Base-by-base conservation (phyloP, 2,888 invertebrate species). In the Parasteatoda lunata region DNA sequence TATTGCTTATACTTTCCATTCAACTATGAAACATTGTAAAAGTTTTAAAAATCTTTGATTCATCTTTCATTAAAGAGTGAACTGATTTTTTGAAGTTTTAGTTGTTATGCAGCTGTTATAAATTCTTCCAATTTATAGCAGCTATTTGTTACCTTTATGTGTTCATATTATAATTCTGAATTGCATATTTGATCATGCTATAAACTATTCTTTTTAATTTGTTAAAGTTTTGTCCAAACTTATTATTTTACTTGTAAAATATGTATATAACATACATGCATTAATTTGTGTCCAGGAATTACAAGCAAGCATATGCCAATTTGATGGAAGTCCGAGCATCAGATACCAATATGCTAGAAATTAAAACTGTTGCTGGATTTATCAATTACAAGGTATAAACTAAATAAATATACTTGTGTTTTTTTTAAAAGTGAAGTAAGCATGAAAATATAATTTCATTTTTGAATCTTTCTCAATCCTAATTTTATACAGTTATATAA, bases 341-440 rank as follows among this genome's bases (percentile, higher is more conserved):
- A 3, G 98, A 98, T 91, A 95, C 96, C 6, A 98, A 98, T 92
- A 94, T 96, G 75, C 94, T 97, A 91, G 99, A 99, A 93, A 95
- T 98, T 69, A 96, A 98, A 92, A 96, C 96, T 8, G 94, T 98
- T n/a, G 97, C 97, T 9, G 97, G 98, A 3, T 97, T 97, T 91
- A 95, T 99, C 54, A 98, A 96, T 92, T 99, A 98, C 91, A 99
- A 99, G 93, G 93, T 93, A 30, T 30, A 89, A 78, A 13, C 9
- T 45, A 47, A 13, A 15, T 30, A 30, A 30, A 30, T 30, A 30
- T 30, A 30, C 2, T 30, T 30, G 30, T 30, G 2, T 30, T 30
- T 30, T 30, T 30, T 30, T 30, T 30, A 30, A 30, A n/a, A 2
- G 30, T 30, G 30, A 30, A 30, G 30, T 30, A 1, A 30, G 30